phyloP scores from a whole-genome alignment of 1,140 invertebrate genomes.

The Drosophila sproati region DNA sequence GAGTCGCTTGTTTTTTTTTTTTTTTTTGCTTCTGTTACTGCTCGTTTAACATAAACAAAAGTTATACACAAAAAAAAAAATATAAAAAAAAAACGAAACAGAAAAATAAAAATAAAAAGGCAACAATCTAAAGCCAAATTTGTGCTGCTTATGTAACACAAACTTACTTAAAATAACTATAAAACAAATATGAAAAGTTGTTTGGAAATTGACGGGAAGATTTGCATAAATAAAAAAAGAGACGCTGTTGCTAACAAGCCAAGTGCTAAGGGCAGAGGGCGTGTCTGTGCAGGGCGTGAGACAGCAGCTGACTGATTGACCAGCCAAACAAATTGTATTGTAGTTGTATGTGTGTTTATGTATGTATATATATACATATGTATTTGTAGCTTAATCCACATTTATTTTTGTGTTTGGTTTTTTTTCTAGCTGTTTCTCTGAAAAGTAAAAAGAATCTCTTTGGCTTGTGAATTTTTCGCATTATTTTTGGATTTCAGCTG shows the following conservation, averaged over 20 bases:
- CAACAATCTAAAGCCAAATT: constrained; percentile 52
- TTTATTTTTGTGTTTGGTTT: not conserved
- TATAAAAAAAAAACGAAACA: constrained; percentile 1
- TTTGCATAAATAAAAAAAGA: constrained; percentile 45
- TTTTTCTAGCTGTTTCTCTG: constrained; percentile 5
- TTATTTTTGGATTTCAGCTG: constrained; percentile 43
- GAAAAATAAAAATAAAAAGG: constrained; percentile 13
- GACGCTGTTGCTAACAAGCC: constrained; percentile 56
- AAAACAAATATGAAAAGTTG: constrained; percentile 62
- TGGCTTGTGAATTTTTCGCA: constrained; percentile 16
- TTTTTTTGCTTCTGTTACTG: not conserved
- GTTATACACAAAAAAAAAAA: constrained; percentile 51
- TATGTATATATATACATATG: not conserved
- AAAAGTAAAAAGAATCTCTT: constrained; percentile 4
- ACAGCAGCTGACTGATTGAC: constrained; percentile 23
- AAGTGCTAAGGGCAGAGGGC: constrained; percentile 15
- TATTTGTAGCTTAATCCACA: constrained; percentile 12
- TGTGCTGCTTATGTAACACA: constrained; percentile 61
- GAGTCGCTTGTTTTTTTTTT: constrained; percentile 18
- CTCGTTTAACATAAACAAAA: constrained; percentile 67
- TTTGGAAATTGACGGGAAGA: constrained; percentile 62
- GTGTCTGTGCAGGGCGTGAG: constrained; percentile 19
- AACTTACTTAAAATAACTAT: constrained; percentile 17
- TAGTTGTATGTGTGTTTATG: constrained; percentile 1
- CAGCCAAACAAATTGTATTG: not conserved